Base-by-base conservation (phyloP, 1,140 invertebrate genomes). In the Pygmarrhopalites habei region DNA sequence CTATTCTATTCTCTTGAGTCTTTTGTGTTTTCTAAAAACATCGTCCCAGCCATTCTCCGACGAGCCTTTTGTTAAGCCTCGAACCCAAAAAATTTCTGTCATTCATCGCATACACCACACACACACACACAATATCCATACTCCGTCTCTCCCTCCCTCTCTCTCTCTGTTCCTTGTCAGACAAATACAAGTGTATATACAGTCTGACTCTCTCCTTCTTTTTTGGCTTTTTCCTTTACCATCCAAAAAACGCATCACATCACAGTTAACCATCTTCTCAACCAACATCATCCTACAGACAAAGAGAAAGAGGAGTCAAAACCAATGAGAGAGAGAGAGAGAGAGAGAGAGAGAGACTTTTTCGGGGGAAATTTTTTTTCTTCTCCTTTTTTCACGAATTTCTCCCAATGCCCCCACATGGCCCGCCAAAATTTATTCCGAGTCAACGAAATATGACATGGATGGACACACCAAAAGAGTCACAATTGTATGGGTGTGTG, bases 1-100 rank as follows among this genome's bases (percentile, higher is more conserved):
- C 64, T 60, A 60, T 55, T 64, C 62, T 64, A 64, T 64, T 58
- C 55, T 60, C 58, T 65, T 57, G 19, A 25, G 23, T 52, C 58
- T 65, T 65, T 65, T 65, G 63, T 65, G 58, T 60, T 65, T 65
- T 65, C 63, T 65, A 59, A 65, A 65, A 65, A 65, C 63, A 65
- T 65, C 63, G 49, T 65, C 64, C 58, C 51, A 58, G 43, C 64
- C 52, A 65, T 65, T 65, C 64, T 65, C 49, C 44, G 56, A 58
- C 57, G 56, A 64, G 25, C 43, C 62, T 59, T 59, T 64, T 64
- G 62, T 64, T 64, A 58, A 39, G 28, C 51, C 58, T 60, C 58
- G 32, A 60, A 49, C 64, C 53, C 47, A 64, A 64, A 64, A 64
- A 64, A 64, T 64, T 64, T 64, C 62, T 65, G 64, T 65, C 64